Conservation (phyloP, 2,113 vertebrate genomes). For the Danionella cerebrum region DNA sequence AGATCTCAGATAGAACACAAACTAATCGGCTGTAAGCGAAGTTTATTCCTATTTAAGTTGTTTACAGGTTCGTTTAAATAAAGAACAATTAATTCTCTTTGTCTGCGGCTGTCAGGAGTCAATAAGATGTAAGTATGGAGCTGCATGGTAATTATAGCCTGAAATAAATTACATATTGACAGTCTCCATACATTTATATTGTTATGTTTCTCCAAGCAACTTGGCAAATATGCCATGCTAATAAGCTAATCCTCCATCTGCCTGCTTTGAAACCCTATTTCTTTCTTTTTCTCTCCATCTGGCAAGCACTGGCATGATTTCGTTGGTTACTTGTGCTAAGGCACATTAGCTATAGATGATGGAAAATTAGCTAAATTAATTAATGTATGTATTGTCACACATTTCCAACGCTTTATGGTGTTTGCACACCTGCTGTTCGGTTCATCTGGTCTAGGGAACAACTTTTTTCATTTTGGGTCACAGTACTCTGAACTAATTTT, state of each 20-base stretch:
- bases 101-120: slow-evolving; percentile 17
- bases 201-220: slow-evolving; percentile 52
- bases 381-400: too few species aligned
- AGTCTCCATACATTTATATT: slow-evolving; percentile 41
- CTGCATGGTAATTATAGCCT: slow-evolving; percentile 48
- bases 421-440: too few species aligned
- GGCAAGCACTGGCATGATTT: too few species aligned
- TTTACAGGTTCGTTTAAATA: not conserved
- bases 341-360: too few species aligned
- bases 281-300: not conserved
- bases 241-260: slow-evolving; percentile 49
- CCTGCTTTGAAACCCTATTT: slow-evolving; percentile 28
- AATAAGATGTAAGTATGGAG: slow-evolving; percentile 40
- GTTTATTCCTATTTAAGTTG: not conserved
- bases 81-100: slow-evolving; percentile 16
- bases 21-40: not conserved
- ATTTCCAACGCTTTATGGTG: too few species aligned
- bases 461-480: too few species aligned
- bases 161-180: slow-evolving; percentile 52
- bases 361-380: too few species aligned
- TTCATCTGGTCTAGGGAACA: too few species aligned
- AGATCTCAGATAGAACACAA: not conserved
- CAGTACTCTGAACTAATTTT: too few species aligned
- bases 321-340: too few species aligned
- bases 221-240: slow-evolving; percentile 51